Evolutionary conservation across 2,888 invertebrate species (phyloP).

Genomic region (Hesperia comma): DNA sequence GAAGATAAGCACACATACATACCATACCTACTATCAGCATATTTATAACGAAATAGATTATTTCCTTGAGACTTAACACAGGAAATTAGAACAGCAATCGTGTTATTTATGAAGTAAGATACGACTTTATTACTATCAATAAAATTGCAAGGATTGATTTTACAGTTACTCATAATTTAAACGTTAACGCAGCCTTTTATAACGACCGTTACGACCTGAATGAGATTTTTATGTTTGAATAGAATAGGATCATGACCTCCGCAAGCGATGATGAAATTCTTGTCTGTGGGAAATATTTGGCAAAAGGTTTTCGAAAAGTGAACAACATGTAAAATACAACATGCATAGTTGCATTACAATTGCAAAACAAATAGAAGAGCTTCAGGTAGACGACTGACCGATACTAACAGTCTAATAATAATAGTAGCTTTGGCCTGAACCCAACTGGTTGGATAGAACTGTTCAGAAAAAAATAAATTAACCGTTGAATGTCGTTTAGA

Average conservation of each 20-base stretch:
- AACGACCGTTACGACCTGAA: constrained; percentile 33
- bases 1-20: neutral
- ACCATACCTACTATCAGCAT: neutral
- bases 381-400: constrained; percentile 69
- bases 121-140: neutral
- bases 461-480: constrained; percentile 50
- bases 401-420: constrained; percentile 78
- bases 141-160: constrained; percentile 1
- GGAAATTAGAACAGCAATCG: neutral
- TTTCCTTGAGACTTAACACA: neutral
- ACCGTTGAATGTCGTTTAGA: constrained; percentile 23
- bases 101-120: constrained; percentile 1
- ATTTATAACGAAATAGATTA: neutral
- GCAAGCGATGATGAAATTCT: constrained; percentile 39
- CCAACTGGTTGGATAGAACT: constrained; percentile 62
- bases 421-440: constrained; percentile 68
- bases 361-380: constrained; percentile 51
- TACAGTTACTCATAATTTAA: constrained; percentile 8
- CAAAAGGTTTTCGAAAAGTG: neutral
- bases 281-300: constrained; percentile 32
- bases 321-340: constrained; percentile 3
- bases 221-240: constrained; percentile 36
- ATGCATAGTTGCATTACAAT: constrained; percentile 11
- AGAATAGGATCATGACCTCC: constrained; percentile 40
- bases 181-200: neutral